Conservation (phyloP, 1,140 invertebrate species). For the Patella vulgata region DNA sequence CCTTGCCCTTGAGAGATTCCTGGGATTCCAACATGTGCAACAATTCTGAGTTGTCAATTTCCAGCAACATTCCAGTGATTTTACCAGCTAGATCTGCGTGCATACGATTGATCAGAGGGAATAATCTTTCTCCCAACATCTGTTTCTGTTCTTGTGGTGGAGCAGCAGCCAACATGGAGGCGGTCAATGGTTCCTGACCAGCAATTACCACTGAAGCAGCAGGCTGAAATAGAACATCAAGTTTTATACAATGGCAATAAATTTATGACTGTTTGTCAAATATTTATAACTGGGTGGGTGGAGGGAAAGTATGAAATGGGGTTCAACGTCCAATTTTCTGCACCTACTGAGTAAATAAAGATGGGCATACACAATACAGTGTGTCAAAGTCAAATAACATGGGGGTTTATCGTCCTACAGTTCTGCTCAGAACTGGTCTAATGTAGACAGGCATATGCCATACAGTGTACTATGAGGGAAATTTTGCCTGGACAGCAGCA, state of each 20-base stretch:
- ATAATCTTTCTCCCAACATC: constrained; percentile 85
- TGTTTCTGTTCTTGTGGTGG: too few species aligned
- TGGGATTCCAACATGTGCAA: too few species aligned
- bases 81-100: neutral
- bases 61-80: neutral
- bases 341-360: constrained; percentile 18
- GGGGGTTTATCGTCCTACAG: too few species aligned
- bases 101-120: too few species aligned
- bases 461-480: too few species aligned
- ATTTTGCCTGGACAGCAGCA: too few species aligned
- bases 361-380: too few species aligned
- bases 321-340: constrained; percentile 30
- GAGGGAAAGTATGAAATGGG: neutral
- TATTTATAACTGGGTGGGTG: neutral
- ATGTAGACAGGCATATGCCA: too few species aligned
- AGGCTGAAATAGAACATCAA: constrained; percentile 1
- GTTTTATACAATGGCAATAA: neutral
- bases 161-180: constrained; percentile 94
- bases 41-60: too few species aligned
- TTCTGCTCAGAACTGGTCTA: too few species aligned
- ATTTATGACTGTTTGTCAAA: neutral
- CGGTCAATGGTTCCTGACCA: constrained; percentile 93
- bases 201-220: constrained; percentile 75
- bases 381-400: too few species aligned
- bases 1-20: neutral